Percentiles rank a stretch among this genome's conserved stretches.
phyloP scores from a whole-genome alignment of 1,140 invertebrate species.

The Habropoda laboriosa region DNA sequence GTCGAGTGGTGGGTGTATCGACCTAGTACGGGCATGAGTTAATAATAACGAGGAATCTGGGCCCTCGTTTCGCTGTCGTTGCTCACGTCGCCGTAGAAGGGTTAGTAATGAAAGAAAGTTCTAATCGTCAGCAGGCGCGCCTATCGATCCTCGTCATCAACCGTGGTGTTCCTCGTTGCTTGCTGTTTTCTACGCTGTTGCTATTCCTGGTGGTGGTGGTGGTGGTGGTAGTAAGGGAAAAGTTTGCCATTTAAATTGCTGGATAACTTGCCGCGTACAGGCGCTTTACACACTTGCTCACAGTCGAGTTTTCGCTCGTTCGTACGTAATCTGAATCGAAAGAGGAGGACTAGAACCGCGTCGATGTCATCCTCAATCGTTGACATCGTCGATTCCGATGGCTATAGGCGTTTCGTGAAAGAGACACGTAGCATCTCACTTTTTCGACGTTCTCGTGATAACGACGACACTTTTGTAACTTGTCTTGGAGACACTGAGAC shows the following conservation, averaged over 20 bases:
- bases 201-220: neutral
- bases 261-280: conserved; percentile 40
- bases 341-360: neutral
- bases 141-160: conserved; percentile 55
- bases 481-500: too few species aligned
- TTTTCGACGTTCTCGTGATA: conserved; percentile 18
- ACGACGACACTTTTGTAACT: neutral
- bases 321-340: conserved; percentile 30
- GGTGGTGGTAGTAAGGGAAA: conserved; percentile 21
- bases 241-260: conserved; percentile 54
- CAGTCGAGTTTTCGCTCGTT: conserved; percentile 16
- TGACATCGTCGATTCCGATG: conserved; percentile 23
- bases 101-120: conserved; percentile 65
- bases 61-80: conserved; percentile 54
- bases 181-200: too few species aligned
- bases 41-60: conserved; percentile 65
- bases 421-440: conserved; percentile 16
- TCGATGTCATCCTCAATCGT: conserved; percentile 43
- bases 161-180: conserved; percentile 24
- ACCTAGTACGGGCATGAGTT: conserved; percentile 53
- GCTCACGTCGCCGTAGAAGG: conserved; percentile 45
- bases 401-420: neutral
- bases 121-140: conserved; percentile 53
- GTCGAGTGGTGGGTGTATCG: conserved; percentile 54
- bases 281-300: conserved; percentile 17